Evolutionary conservation across 1,140 invertebrate species (phyloP).

Genomic region (Tetraneura akinire): DNA sequence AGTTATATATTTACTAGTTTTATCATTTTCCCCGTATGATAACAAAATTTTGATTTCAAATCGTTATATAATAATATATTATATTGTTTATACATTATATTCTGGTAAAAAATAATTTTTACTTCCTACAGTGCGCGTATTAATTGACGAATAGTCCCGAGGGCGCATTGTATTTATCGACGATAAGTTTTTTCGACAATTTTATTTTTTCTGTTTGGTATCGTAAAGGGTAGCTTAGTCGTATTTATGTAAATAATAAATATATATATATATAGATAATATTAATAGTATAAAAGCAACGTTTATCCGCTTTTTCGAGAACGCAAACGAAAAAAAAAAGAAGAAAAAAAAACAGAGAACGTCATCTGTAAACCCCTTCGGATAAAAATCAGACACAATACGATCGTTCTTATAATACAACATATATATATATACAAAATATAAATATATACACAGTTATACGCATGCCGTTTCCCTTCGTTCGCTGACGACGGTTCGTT

Average conservation of each 20-base stretch:
- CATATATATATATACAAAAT: background rate
- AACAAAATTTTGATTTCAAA: no score
- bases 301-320: conserved; percentile 27
- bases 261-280: background rate
- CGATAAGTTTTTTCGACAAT: conserved; percentile 3
- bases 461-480: background rate
- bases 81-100: no score
- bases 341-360: background rate
- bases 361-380: conserved; percentile 41
- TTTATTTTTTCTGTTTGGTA: conserved; percentile 10
- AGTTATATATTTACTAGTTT: no score
- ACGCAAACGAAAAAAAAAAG: background rate
- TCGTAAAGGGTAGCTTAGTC: background rate
- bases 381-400: conserved; percentile 47
- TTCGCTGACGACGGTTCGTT: background rate
- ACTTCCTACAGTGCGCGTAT: no score
- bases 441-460: background rate
- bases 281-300: conserved; percentile 8
- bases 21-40: no score
- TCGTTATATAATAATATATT: no score
- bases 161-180: background rate
- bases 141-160: background rate
- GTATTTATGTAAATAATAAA: no score
- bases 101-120: no score
- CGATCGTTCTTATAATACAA: conserved; percentile 7